These are phyloP conservation scores for Theropithecus gelada DNA, from an alignment of 2,113 vertebrate genomes.

Conservation along the genomic window DNA sequence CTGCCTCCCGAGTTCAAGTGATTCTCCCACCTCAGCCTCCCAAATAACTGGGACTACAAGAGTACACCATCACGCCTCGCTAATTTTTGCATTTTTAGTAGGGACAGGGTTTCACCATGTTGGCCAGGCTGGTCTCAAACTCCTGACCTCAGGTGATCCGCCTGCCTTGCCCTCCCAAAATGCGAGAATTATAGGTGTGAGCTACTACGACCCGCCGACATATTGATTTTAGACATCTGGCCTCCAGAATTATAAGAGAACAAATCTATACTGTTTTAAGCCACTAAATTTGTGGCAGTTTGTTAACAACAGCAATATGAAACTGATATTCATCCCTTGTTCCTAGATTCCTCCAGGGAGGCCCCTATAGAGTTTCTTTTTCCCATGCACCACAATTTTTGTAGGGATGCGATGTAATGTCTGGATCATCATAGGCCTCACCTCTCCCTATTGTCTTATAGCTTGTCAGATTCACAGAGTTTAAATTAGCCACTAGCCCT, in stretches of 20 bases:
- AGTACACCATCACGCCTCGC: too few species aligned
- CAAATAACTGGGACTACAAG: too few species aligned
- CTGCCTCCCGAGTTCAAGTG: too few species aligned
- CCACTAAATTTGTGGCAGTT: background rate
- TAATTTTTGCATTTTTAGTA: too few species aligned
- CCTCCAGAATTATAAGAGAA: background rate
- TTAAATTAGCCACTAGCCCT: background rate
- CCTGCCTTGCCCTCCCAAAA: too few species aligned
- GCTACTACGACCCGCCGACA: background rate
- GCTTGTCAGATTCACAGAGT: background rate
- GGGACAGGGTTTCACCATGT: too few species aligned
- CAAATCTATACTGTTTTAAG: background rate
- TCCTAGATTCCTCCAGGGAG: background rate
- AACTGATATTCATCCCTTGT: background rate
- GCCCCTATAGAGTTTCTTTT: background rate
- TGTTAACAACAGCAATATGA: background rate
- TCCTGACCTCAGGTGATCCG: too few species aligned
- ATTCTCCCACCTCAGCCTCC: too few species aligned
- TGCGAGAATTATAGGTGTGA: too few species aligned
- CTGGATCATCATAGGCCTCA: background rate
- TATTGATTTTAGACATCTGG: background rate
- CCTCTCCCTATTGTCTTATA: background rate
- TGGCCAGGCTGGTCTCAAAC: too few species aligned
- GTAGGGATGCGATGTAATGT: background rate
- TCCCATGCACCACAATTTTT: background rate